Conservation (phyloP, 2,888 invertebrate species). For the Drosophila parthenogenetica region DNA sequence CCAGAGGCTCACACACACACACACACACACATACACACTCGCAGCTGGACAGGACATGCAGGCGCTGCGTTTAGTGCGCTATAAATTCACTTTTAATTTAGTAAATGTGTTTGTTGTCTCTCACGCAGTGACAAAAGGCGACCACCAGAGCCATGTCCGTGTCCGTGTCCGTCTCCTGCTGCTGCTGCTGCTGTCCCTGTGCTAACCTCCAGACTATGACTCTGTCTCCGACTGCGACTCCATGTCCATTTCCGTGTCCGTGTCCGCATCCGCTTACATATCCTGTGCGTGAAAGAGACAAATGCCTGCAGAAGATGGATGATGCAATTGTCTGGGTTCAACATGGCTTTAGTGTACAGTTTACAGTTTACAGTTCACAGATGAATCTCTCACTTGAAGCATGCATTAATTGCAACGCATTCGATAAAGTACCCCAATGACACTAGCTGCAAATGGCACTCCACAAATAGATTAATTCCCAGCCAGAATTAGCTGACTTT, state of each 20-base stretch:
- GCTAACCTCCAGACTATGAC: slow-evolving; percentile 4
- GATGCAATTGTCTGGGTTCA: slow-evolving; percentile 71
- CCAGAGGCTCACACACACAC: slow-evolving; percentile 37
- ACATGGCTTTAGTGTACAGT: slow-evolving; percentile 49
- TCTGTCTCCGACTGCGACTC: background rate
- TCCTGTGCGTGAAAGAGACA: slow-evolving; percentile 70
- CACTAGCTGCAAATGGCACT: slow-evolving; percentile 44
- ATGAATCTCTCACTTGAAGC: slow-evolving; percentile 56
- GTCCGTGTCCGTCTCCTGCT: slow-evolving; percentile 17
- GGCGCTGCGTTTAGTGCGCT: slow-evolving; percentile 77
- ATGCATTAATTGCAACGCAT: slow-evolving; percentile 59
- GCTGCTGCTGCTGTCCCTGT: slow-evolving; percentile 14
- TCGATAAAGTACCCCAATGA: slow-evolving; percentile 56
- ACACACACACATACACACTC: slow-evolving; percentile 24
- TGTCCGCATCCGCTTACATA: slow-evolving; percentile 5
- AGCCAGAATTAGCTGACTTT: background rate
- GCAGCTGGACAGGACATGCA: slow-evolving; percentile 48
- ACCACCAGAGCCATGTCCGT: slow-evolving; percentile 48
- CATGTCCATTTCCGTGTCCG: slow-evolving; percentile 4
- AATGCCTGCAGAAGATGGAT: slow-evolving; percentile 75
- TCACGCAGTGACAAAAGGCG: slow-evolving; percentile 63
- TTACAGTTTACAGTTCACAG: slow-evolving; percentile 23
- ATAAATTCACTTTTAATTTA: slow-evolving; percentile 81
- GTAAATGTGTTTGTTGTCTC: slow-evolving; percentile 75
- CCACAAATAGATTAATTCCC: slow-evolving; percentile 34